Conservation (phyloP, 2,888 invertebrate species). For the Drosophila nigritarsus region DNA sequence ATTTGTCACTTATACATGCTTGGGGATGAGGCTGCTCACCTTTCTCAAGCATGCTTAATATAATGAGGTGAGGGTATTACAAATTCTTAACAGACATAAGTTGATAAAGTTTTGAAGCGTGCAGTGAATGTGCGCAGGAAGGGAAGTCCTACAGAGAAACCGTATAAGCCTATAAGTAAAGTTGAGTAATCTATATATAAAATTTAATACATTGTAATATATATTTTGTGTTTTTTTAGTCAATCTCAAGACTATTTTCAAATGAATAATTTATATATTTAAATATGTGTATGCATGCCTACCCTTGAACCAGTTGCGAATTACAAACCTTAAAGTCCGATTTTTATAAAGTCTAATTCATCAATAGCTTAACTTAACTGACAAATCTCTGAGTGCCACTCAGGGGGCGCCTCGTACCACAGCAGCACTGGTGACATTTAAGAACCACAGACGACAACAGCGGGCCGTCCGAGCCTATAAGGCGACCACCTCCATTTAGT, state of each 20-base stretch:
- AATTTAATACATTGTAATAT: neutral
- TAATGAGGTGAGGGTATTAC: constrained; percentile 55
- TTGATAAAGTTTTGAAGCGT: constrained; percentile 18
- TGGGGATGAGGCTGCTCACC: constrained; percentile 52
- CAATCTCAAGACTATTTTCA: neutral
- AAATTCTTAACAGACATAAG: constrained; percentile 23
- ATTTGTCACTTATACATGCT: constrained; percentile 73
- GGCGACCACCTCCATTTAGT: constrained; percentile 15
- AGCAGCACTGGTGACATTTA: constrained; percentile 54
- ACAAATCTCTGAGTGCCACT: constrained; percentile 40
- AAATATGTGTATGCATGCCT: neutral
- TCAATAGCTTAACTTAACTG: constrained; percentile 30
- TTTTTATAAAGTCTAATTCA: constrained; percentile 7
- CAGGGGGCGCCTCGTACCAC: constrained; percentile 17
- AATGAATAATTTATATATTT: neutral
- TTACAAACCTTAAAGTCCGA: neutral
- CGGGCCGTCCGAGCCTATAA: constrained; percentile 56
- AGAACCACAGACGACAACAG: constrained; percentile 53
- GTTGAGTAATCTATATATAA: neutral
- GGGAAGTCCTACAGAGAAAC: neutral
- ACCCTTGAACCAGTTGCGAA: constrained; percentile 14
- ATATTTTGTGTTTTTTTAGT: neutral
- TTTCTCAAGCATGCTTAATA: constrained; percentile 35
- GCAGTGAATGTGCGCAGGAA: constrained; percentile 14
- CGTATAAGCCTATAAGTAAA: neutral